phyloP scores from a whole-genome alignment of 1,140 invertebrate species.

The Lasaia peninsularis region DNA sequence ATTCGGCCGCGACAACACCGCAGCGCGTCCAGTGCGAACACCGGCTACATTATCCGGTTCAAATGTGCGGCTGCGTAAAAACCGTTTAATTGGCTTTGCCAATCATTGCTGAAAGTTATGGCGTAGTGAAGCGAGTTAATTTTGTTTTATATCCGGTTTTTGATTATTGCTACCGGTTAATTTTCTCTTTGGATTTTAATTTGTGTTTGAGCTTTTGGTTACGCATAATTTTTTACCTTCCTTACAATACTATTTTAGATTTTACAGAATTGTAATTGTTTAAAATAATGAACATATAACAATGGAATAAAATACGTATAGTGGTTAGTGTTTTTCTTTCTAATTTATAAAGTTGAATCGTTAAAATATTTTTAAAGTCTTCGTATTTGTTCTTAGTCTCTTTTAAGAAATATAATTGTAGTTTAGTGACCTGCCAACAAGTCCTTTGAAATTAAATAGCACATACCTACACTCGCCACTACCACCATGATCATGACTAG shows the following conservation, averaged over 20 bases:
- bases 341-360: too few species aligned
- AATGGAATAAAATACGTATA: too few species aligned
- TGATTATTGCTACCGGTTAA: constrained; percentile 1
- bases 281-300: too few species aligned
- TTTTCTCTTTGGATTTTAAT: neutral
- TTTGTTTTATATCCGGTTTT: constrained; percentile 2
- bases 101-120: constrained; percentile 41
- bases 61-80: constrained; percentile 62
- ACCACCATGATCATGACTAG: too few species aligned
- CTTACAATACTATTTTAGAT: neutral
- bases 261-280: too few species aligned
- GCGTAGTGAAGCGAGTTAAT: constrained; percentile 37
- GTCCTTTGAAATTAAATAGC: too few species aligned
- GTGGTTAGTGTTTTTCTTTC: too few species aligned
- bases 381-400: too few species aligned
- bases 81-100: constrained; percentile 60
- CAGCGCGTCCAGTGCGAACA: constrained; percentile 18
- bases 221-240: neutral
- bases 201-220: neutral
- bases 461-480: too few species aligned
- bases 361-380: too few species aligned
- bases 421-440: too few species aligned
- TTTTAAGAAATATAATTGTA: too few species aligned
- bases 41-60: constrained; percentile 31
- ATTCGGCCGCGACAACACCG: constrained; percentile 19